A percentile compares a stretch with the other conserved stretches of the same genome.
Conservation (phyloP, 2,888 invertebrate species). For the Hypomecis punctinalis region DNA sequence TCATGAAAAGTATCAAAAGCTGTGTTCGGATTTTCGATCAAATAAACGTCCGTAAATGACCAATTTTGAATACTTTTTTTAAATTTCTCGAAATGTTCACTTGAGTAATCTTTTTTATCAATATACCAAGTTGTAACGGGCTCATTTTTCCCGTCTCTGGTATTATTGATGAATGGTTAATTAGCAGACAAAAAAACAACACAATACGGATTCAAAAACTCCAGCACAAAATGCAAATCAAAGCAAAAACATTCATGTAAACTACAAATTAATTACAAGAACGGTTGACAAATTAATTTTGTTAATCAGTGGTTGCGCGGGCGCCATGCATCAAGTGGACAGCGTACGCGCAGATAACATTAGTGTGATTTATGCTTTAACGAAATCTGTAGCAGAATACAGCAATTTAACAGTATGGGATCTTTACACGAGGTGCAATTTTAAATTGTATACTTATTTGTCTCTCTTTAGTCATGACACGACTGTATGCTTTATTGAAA, state of each 20-base stretch:
- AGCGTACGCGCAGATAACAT: slow-evolving; percentile 75
- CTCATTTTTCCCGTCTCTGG: too few species aligned
- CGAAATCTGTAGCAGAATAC: slow-evolving; percentile 49
- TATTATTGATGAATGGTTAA: too few species aligned
- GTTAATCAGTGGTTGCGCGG: slow-evolving; percentile 75
- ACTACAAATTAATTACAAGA: slow-evolving; percentile 67
- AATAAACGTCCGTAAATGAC: too few species aligned
- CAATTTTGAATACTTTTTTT: too few species aligned
- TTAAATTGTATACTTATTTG: too few species aligned
- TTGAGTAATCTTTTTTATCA: too few species aligned
- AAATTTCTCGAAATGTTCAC: too few species aligned
- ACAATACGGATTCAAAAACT: slow-evolving; percentile 6
- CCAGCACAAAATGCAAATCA: slow-evolving; percentile 35
- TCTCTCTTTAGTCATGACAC: too few species aligned
- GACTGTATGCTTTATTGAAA: slow-evolving; percentile 70
- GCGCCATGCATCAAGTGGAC: slow-evolving; percentile 79
- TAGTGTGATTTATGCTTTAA: slow-evolving; percentile 76
- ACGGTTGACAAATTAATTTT: slow-evolving; percentile 80
- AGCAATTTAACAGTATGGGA: slow-evolving; percentile 5
- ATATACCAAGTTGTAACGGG: too few species aligned
- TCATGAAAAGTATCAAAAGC: too few species aligned
- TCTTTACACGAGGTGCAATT: background rate
- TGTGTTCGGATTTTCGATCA: too few species aligned
- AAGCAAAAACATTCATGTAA: slow-evolving; percentile 50
- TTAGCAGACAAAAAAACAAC: slow-evolving; percentile 12